A percentile compares a stretch with the other conserved stretches of the same genome.
These are phyloP conservation scores for Junonia oenone DNA, from an alignment of 2,888 invertebrate species.

Conservation along the genomic window DNA sequence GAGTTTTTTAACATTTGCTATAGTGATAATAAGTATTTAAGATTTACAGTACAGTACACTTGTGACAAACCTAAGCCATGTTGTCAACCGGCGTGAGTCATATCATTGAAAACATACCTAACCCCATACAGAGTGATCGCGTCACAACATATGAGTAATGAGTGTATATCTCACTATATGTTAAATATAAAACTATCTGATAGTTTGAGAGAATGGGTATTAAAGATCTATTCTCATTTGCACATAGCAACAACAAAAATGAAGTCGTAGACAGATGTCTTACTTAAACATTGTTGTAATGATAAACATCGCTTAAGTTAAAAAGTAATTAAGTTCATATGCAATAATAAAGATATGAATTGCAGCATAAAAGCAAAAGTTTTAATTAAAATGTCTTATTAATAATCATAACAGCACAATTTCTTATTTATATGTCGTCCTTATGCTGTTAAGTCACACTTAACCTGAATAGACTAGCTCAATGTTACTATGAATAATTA, in stretches of 20 bases:
- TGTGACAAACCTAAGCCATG: not conserved
- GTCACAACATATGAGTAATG: not conserved
- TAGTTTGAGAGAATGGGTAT: not conserved
- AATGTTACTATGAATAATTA: not conserved
- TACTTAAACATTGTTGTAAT: too few relatives aligned
- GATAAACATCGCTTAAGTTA: too few relatives aligned
- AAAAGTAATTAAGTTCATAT: too few relatives aligned
- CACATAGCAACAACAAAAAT: too few relatives aligned
- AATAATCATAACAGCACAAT: not conserved
- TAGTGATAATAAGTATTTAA: not conserved
- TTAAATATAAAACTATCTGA: not conserved
- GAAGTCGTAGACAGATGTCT: too few relatives aligned
- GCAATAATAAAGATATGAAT: too few relatives aligned
- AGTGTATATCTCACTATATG: not conserved
- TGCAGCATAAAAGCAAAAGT: not conserved
- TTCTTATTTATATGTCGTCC: not conserved
- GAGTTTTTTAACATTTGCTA: too few relatives aligned
- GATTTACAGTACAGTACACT: not conserved
- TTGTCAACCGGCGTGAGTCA: slow-evolving; percentile 7
- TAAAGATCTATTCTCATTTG: not conserved
- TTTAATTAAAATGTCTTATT: not conserved
- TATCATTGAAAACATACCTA: not conserved
- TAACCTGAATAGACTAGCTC: not conserved
- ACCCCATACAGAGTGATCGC: not conserved
- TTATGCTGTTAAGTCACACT: not conserved